Conservation (phyloP, 2,888 invertebrate genomes). For the Nasonia oneida region DNA sequence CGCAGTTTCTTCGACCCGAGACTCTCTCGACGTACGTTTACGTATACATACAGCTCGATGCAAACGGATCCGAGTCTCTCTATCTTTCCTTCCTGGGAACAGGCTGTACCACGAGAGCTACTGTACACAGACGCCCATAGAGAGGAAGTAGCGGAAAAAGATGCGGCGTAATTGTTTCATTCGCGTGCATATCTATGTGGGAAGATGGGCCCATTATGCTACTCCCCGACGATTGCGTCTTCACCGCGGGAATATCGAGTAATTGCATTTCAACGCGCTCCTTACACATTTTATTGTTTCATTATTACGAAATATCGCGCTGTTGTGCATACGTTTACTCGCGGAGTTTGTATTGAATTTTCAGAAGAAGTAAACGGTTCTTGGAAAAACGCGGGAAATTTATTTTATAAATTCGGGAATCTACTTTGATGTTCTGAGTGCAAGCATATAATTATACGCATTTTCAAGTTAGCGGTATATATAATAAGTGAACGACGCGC, state of each 20-base stretch:
- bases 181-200: neutral
- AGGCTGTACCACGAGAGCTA: neutral
- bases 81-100: conserved; percentile 2
- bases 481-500: too few species aligned
- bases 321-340: neutral
- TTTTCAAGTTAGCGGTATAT: neutral
- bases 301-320: neutral
- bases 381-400: neutral
- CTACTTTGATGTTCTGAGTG: neutral
- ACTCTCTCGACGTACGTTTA: neutral
- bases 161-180: conserved; percentile 3
- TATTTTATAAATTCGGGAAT: neutral
- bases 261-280: neutral
- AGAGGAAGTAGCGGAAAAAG: neutral
- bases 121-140: neutral
- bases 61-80: neutral
- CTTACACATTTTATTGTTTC: neutral
- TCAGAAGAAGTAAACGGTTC: neutral
- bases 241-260: neutral
- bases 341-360: neutral
- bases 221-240: neutral
- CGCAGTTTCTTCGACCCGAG: neutral
- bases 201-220: neutral
- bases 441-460: neutral
- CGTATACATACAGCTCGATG: neutral